Evolutionary conservation across 2,797 vertebrate species (phyloP), one percentile per base, ranked within the genome.

Genomic region (Buceros bicornis): DNA sequence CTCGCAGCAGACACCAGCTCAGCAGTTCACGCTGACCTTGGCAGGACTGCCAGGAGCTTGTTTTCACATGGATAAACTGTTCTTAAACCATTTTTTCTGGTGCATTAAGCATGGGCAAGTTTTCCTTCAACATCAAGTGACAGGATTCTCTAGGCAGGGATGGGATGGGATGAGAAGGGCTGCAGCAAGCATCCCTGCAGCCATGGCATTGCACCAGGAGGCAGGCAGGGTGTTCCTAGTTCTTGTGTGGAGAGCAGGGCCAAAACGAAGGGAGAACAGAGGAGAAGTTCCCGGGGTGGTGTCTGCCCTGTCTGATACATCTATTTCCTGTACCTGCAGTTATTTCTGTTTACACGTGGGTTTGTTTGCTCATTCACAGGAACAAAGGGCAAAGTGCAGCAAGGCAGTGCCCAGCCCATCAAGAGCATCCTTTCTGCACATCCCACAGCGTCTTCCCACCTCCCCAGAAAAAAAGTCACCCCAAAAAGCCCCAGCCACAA

Each of bases 361-460:
- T 85, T 50, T 5, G 8, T 64, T 53, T n/a, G 8, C 25, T 24
- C 2, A 0, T 58, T 79, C 28, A 21, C 33, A 42, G 12, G 28
- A 74, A 8, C 1, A 2, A 71, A 48, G 51, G n/a, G 51, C 29
- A 21, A 45, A 84, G 35, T 2, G 0, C 56, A 50, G 33, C 17
- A 67, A 69, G 56, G 22, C 50, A 54, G 50, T 3, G 1, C 35
- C 16, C 31, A 20, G 16, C 28, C 20, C 8, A 35, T 3, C 25
- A n/a, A 19, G 20, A 51, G 16, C n/a, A 9, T 31, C 82, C 26
- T 81, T 50, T 40, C 42, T 13, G 51, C 70, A 48, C 24, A 47
- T 7, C 16, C 31, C 2, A 1, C 19, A 21, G 25, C 6, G 0
- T 2, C 1, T 29, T 79, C 25, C 74, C 50, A 56, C 29, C 17